Base-by-base conservation (phyloP, 2,113 vertebrate genomes). In the Ceuthmochares aereus region DNA sequence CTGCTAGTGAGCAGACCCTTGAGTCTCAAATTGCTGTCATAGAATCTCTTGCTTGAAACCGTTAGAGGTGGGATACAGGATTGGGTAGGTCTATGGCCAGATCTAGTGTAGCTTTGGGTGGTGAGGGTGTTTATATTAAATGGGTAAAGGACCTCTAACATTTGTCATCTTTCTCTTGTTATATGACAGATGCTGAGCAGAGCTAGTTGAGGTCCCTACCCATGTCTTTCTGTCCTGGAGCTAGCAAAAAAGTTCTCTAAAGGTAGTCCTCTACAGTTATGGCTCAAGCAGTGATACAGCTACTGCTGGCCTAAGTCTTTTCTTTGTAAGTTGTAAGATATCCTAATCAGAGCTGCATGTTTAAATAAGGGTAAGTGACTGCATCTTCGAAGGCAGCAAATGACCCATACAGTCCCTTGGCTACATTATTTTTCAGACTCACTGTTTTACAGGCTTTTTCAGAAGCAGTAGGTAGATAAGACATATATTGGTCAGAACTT, bases 101-200 rank as follows among this genome's bases (percentile, higher is more conserved):
- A 84, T 4, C 4, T 10, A 26, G 8, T 25, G 17, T 14, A 42
- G 25, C 6, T 62, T 11, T 8, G 10, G 47, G 30, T 8, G 3
- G 0, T 2, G 30, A 7, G 3, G 0, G 1, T 5, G 56, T 22
- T 26, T 42, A 47, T 29, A 43, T 34, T 58, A 30, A 67, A n/a
- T 36, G 7, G 7, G 2, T 55, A 60, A 85, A 75, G 5, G 8
- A 52, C 5, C 5, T 62, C 12, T 51, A 69, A 49, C 7, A 13
- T 74, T 80, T 52, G 23, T 34, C 9, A 22, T 79, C 18, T 69
- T 82, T 88, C 10, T 76, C 36, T 87, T 68, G 18, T 10, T 68
- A 3, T 16, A 21, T 51, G 12, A 10, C 37, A 63, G 17, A 37
- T 64, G 20, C 77, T 56, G 26, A 78, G 37, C 4, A 55, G 42